Base-by-base conservation (phyloP, 2,888 invertebrate genomes). In the Pyrgus malvae region DNA sequence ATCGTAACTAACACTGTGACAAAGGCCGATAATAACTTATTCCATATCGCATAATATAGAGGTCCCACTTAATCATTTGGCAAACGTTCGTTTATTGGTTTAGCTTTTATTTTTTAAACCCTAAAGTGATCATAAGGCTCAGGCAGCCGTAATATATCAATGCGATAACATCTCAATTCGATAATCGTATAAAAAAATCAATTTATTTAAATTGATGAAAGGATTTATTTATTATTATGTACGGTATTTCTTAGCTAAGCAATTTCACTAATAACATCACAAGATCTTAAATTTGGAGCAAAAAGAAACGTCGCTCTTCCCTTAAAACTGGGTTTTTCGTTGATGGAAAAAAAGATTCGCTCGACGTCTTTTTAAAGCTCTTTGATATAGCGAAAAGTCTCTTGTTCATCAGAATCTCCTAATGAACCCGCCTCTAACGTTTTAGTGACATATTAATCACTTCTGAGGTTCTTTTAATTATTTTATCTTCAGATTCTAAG, bases 331-430 rank as follows among this genome's bases (percentile, higher is more conserved):
- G 45, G n/a, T 31, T 44, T 44, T 44, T 19, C 27, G 37, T 44
- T 51, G 44, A 44, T 31, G 27, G 45, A 38, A 53, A 31, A 44
- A 49, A 53, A 45, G 38, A 53, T 53, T 38, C 29, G 45, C 44
- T 29, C 31, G n/a, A n/a, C n/a, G n/a, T n/a, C n/a, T n/a, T 49
- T 51, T 42, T 41, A 31, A 38, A 45, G 38, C 38, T 53, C 45
- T 45, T 45, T 45, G 45, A 53, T 45, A 38, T 45, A 16, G 38
- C 35, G 27, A 37, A 53, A 45, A 53, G 45, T 45, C 45, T 21
- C 38, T n/a, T 23, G 29, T 11, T 45, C 53, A 38, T 29, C 45
- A 45, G 29, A 31, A 19, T 19, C n/a, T 45, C 21, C 25, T 45
- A 27, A 38, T 38, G 45, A 53, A 21, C 44, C 16, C n/a, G 16